Evolutionary conservation across 1,140 invertebrate species (phyloP), one percentile per base, ranked within the genome.

Genomic region (Drosophila gunungcola): DNA sequence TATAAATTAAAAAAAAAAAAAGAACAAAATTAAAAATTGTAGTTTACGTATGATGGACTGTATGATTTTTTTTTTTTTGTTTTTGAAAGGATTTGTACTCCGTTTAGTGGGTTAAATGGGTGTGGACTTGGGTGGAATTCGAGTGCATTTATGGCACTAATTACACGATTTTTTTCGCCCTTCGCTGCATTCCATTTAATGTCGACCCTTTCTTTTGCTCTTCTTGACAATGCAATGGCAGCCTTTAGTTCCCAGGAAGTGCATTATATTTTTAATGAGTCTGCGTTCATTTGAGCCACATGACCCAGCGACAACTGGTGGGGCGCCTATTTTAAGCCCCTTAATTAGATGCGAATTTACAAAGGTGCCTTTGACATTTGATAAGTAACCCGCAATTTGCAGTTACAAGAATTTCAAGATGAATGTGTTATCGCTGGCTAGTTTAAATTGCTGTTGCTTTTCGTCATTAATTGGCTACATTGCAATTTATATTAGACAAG

Each of bases 301-400:
- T 42, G 34, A 34, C 16, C 10, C 27, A 12, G 21, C 38, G n/a
- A 12, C 29, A 34, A 32, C n/a, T 12, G 45, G 34, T 34, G 9
- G 32, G 12, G 1, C 16, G n/a, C 3, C 45, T 41, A 38, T 46
- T 54, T 43, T 27, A 39, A 39, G 46, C 27, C 55, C 16, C 42
- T 13, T 53, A 74, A 78, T 88, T 88, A 75, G 49, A 60, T 82
- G 75, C 51, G 58, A 86, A 82, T 82, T 57, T 16, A 9, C 27
- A 67, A 72, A 57, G 74, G 64, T 78, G 82, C 52, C 43, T 6
- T 60, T 82, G 74, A 86, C 82, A 75, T 81, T 63, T 75, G 78
- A 64, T 42, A 57, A 21, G 42, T 27, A 13, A 25, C 45, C 43
- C 43, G 29, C 51, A 54, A 73, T 74, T 74, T 74, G 9, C 10